Conservation (phyloP, 2,113 vertebrate genomes). For the Zeus faber region DNA sequence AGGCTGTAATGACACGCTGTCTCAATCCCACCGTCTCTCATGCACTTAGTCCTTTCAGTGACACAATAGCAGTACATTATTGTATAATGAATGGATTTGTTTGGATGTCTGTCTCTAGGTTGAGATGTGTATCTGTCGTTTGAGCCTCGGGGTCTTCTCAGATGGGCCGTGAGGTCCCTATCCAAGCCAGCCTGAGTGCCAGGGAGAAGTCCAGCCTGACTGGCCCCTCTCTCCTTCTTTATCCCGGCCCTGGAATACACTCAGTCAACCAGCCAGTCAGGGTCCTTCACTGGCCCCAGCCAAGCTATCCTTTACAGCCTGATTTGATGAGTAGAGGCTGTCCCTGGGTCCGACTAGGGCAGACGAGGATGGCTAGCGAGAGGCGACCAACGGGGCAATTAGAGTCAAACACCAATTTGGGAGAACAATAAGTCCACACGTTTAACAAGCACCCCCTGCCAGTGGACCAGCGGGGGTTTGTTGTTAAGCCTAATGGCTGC, state of each 20-base stretch:
- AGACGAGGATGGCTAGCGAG: slow-evolving; percentile 66
- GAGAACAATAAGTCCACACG: slow-evolving; percentile 70
- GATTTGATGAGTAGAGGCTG: slow-evolving; percentile 42
- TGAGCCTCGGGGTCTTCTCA: slow-evolving; percentile 29
- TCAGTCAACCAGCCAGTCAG: slow-evolving; percentile 22
- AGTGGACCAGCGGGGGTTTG: slow-evolving; percentile 57
- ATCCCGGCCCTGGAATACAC: slow-evolving; percentile 6
- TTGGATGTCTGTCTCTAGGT: slow-evolving; percentile 57
- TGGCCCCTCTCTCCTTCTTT: slow-evolving; percentile 6
- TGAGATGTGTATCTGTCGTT: slow-evolving; percentile 53
- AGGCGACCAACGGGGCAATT: slow-evolving; percentile 75
- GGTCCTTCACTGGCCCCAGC: slow-evolving; percentile 34
- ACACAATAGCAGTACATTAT: slow-evolving; percentile 31
- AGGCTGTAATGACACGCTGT: slow-evolving; percentile 16
- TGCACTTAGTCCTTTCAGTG: slow-evolving; percentile 14
- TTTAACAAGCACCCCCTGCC: slow-evolving; percentile 63
- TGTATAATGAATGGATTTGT: slow-evolving; percentile 29
- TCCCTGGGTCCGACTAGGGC: slow-evolving; percentile 50
- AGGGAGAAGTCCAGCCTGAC: slow-evolving; percentile 15
- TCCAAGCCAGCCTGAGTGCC: slow-evolving; percentile 14
- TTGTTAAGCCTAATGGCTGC: slow-evolving; percentile 71
- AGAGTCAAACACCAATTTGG: slow-evolving; percentile 74
- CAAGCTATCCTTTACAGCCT: slow-evolving; percentile 50
- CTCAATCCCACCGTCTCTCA: slow-evolving; percentile 13
- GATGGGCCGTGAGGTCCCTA: slow-evolving; percentile 32